Evolutionary conservation across 1,140 invertebrate genomes (phyloP).

Genomic region (Drosophila orena): DNA sequence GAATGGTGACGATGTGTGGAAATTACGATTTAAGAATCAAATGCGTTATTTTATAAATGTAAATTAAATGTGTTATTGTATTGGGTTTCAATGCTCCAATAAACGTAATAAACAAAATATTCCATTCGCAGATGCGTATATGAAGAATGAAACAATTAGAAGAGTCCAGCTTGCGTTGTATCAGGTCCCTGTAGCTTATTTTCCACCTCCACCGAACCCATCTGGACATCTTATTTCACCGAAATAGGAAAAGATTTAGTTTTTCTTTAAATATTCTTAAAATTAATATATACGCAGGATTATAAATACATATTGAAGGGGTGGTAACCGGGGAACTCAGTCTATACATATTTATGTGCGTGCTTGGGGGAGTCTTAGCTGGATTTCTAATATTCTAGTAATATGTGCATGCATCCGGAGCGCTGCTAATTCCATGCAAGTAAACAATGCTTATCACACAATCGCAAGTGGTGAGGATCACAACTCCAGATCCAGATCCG

Average conservation of each 20-base stretch:
- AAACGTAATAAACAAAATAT: too few relatives aligned
- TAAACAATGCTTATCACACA: conserved; percentile 41
- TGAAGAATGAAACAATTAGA: neutral
- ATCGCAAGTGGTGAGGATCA: conserved; percentile 3
- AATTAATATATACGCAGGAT: neutral
- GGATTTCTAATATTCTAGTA: neutral
- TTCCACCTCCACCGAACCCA: neutral
- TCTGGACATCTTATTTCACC: neutral
- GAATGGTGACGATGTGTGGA: neutral
- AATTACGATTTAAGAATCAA: neutral
- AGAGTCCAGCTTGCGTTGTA: neutral
- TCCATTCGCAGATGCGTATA: too few relatives aligned
- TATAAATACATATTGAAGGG: neutral
- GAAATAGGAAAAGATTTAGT: neutral
- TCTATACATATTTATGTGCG: conserved; percentile 13
- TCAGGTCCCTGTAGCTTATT: neutral
- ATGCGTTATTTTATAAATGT: too few relatives aligned
- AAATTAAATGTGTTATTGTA: too few relatives aligned
- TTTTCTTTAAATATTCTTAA: neutral
- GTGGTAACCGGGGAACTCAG: neutral
- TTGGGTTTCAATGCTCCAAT: too few relatives aligned
- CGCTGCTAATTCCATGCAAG: conserved; percentile 26
- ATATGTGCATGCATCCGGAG: neutral
- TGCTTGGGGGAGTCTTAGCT: conserved; percentile 17
- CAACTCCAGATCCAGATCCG: conserved; percentile 2